phyloP scores from a whole-genome alignment of 1,140 invertebrate species.

The Drosophila elegans region DNA sequence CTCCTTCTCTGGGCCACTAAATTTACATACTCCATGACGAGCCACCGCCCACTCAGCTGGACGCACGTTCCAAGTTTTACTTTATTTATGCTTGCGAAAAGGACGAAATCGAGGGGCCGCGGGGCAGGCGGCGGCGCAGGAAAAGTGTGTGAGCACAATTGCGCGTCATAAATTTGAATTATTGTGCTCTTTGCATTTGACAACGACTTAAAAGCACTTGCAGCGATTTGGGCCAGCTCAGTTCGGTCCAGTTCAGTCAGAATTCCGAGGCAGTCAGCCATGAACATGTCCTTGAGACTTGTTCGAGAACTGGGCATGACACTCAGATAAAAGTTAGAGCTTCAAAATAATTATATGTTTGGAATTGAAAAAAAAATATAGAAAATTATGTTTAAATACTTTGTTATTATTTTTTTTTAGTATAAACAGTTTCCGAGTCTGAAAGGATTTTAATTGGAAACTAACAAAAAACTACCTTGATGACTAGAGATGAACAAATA shows the following conservation, averaged over 20 bases:
- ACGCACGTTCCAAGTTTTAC: conserved; percentile 70
- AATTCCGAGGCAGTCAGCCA: conserved; percentile 51
- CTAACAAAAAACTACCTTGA: too few species aligned
- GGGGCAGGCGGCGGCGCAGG: conserved; percentile 1
- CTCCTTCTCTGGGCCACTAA: conserved; percentile 50
- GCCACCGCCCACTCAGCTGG: conserved; percentile 58
- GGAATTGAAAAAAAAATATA: too few species aligned
- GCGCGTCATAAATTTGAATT: conserved; percentile 81
- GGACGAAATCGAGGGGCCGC: conserved; percentile 21
- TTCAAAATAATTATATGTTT: too few species aligned
- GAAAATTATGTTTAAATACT: too few species aligned
- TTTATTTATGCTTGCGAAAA: conserved; percentile 67
- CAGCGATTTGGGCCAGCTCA: conserved; percentile 76
- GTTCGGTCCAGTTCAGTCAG: conserved; percentile 49
- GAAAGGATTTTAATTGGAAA: too few species aligned
- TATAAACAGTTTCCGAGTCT: too few species aligned
- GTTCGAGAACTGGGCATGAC: conserved; percentile 9
- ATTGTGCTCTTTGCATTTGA: conserved; percentile 82
- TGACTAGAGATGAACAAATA: too few species aligned
- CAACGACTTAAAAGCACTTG: conserved; percentile 82
- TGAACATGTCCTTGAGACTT: conserved; percentile 78
- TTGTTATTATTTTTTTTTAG: too few species aligned
- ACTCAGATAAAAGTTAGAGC: background rate
- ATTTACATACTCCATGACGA: conserved; percentile 78
- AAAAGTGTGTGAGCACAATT: conserved; percentile 76